Evolutionary conservation across 2,797 vertebrate species (phyloP).

Genomic region (Euthynnus affinis): DNA sequence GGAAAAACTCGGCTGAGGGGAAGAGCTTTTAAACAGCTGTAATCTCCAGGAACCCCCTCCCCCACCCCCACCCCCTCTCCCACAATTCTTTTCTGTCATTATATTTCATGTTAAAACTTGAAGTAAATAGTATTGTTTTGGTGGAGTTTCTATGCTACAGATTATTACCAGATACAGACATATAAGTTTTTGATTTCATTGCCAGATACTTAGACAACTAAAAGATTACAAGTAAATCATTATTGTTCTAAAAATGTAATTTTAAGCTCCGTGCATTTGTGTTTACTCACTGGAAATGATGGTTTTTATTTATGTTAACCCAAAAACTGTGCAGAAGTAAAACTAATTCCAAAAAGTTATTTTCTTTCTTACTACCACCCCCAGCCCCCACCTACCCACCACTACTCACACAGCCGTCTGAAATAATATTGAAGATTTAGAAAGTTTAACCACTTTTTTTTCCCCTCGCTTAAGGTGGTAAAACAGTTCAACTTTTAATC

Average conservation of each 20-base stretch:
- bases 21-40: constrained; percentile 3
- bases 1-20: background rate
- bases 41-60: too few species aligned
- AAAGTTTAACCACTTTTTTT: background rate
- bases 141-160: background rate
- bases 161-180: background rate
- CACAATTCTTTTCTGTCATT: too few species aligned
- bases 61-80: too few species aligned
- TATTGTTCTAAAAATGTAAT: background rate
- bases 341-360: background rate
- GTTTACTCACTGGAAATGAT: background rate
- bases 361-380: background rate
- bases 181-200: background rate
- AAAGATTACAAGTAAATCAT: background rate
- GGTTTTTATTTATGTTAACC: constrained; percentile 9
- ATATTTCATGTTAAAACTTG: too few species aligned
- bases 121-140: background rate
- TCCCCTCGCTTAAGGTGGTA: background rate
- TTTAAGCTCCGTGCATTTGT: background rate
- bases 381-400: background rate
- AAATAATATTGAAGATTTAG: constrained; percentile 7
- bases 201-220: background rate
- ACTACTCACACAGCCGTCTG: background rate
- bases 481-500: constrained; percentile 30
- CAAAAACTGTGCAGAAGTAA: background rate